Evolutionary conservation across 2,888 invertebrate species (phyloP), one percentile per base, ranked within the genome.

Genomic region (Papilio gigon): DNA sequence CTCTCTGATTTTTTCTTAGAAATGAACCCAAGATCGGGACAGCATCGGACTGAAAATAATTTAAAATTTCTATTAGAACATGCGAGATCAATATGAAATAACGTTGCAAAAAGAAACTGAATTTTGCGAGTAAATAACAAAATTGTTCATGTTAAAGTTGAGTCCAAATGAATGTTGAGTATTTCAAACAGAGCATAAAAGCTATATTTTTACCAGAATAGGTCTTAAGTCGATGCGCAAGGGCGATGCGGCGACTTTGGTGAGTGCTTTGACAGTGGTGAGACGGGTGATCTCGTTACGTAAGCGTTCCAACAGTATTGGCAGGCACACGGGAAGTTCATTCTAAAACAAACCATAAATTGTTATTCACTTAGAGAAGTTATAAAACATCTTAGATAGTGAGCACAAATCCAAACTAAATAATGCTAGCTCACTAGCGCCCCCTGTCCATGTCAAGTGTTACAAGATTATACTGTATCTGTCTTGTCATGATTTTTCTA

Each of bases 241-340:
- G 0, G 98, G 97, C 1, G 98, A 98, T 0, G 96, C 96, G 30
- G 98, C 98, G 66, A 99, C 97, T 92, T 98, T 97, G 6, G 97
- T 98, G 12, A 99, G 91, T 9, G 99, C 98, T 85, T 98, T 99
- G 0, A 99, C 98, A 2, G 99, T 97, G 4, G 98, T 98, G 40
- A 99, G 93, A 27, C 99, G 94, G 0, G 99, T 99, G 65, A 99
- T 99, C 92, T 99, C 99, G 85, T 99, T 99, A 74, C 96, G 95
- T 66, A 99, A 91, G 76, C 99, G 95, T 83, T 99, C 99, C 85
- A 99, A 91, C 84, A 99, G 98, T 81, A 99, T 96, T 8, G 99
- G 98, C 72, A 99, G 93, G 84, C 98, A 99, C 5, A 95, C 94
- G 1, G 94, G 94, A 67, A 99, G 92, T 84, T 98, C 97, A 64